phyloP scores from a whole-genome alignment of 2,797 vertebrate genomes.

The Sebastes hubbsi region DNA sequence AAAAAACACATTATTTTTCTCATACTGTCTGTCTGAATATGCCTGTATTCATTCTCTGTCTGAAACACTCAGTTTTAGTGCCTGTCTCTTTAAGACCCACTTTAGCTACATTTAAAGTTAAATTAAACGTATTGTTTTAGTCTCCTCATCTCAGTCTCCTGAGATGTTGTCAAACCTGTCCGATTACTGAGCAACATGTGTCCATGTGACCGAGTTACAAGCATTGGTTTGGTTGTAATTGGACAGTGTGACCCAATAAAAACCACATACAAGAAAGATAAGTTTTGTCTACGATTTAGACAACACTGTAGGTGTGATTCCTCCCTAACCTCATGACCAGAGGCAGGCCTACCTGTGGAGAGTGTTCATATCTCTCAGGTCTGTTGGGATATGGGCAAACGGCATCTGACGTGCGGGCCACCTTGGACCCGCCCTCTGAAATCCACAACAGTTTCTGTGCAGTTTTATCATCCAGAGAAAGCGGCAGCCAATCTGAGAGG shows the following conservation, averaged over 20 bases:
- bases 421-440: constrained; percentile 77
- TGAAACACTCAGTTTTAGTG: no score
- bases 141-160: neutral
- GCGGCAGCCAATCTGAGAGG: constrained; percentile 76
- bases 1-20: no score
- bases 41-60: no score
- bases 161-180: neutral
- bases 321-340: neutral
- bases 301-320: neutral
- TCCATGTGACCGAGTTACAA: neutral
- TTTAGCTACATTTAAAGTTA: neutral
- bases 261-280: neutral
- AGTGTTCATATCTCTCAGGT: constrained; percentile 82
- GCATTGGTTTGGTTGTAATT: neutral
- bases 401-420: constrained; percentile 75
- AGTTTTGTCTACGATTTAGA: neutral
- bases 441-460: constrained; percentile 85
- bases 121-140: neutral
- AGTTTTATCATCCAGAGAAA: constrained; percentile 81
- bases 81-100: no score
- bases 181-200: neutral
- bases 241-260: neutral
- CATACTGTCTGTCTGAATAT: no score
- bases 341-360: constrained; percentile 76
- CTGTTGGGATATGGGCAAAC: constrained; percentile 82